phyloP scores from a whole-genome alignment of 2,797 vertebrate genomes.

The Neosilurus mollespiculum region DNA sequence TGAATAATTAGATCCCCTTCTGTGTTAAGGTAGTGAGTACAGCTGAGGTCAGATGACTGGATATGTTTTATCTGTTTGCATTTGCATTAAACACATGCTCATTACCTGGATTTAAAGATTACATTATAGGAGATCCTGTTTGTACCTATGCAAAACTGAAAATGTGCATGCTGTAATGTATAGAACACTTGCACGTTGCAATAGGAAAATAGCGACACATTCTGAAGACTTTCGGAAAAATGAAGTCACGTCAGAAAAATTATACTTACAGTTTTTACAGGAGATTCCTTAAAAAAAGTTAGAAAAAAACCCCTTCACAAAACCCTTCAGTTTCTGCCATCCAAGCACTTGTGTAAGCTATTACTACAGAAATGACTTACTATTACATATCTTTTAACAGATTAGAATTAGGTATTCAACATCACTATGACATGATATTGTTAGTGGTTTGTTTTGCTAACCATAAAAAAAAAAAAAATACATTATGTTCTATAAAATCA shows the following conservation, averaged over 20 bases:
- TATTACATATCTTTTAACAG: background rate
- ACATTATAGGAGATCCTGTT: background rate
- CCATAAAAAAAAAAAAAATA: too few relatives aligned
- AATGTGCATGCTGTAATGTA: background rate
- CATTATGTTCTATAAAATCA: background rate
- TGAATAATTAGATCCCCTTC: slow-evolving; percentile 1
- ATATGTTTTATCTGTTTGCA: background rate
- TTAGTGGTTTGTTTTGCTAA: background rate
- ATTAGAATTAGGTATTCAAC: background rate
- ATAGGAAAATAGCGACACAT: background rate
- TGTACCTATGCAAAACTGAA: background rate
- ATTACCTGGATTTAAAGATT: background rate
- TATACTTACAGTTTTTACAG: background rate
- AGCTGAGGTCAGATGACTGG: background rate
- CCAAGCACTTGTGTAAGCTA: background rate
- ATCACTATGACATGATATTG: background rate
- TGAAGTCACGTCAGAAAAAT: background rate
- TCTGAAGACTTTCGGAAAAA: background rate
- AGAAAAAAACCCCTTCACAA: too few relatives aligned
- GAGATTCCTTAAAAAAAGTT: too few relatives aligned
- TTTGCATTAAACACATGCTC: background rate
- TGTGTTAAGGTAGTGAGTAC: background rate
- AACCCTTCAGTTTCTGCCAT: background rate
- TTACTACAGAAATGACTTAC: too few relatives aligned
- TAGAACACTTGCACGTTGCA: background rate